Evolutionary conservation across 2,797 vertebrate genomes (phyloP).

Genomic region (Eospalax fontanierii): DNA sequence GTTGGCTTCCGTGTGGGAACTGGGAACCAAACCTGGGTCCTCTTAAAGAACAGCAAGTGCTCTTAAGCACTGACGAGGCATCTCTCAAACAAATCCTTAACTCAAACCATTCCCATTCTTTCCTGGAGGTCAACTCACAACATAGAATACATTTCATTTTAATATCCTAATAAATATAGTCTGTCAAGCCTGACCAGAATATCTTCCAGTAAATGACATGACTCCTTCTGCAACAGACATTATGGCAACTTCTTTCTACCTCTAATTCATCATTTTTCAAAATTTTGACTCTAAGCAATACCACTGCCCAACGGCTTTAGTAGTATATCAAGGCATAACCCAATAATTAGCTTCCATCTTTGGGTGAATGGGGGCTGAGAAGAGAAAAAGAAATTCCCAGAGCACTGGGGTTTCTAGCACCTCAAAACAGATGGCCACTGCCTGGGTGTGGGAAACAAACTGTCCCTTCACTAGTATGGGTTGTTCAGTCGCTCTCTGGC

Average conservation of each 20-base stretch:
- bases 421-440: not conserved
- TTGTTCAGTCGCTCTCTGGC: not conserved
- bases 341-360: not conserved
- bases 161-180: not conserved
- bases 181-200: not conserved
- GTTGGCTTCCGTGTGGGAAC: no score
- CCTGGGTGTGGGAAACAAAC: not conserved
- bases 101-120: slow-evolving; percentile 46
- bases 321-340: not conserved
- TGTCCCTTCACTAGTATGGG: not conserved
- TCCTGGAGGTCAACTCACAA: not conserved
- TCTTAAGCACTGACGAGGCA: no score
- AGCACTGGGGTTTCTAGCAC: not conserved
- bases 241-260: slow-evolving; percentile 28
- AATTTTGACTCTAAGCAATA: not conserved
- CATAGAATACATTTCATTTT: not conserved
- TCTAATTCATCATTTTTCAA: slow-evolving; percentile 39
- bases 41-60: no score
- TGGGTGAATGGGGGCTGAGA: not conserved
- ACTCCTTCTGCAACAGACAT: not conserved
- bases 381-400: not conserved
- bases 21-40: no score
- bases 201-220: not conserved
- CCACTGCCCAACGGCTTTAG: not conserved
- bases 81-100: slow-evolving; percentile 31